Base-by-base conservation (phyloP, 2,113 vertebrate species). In the Platichthys stellatus region DNA sequence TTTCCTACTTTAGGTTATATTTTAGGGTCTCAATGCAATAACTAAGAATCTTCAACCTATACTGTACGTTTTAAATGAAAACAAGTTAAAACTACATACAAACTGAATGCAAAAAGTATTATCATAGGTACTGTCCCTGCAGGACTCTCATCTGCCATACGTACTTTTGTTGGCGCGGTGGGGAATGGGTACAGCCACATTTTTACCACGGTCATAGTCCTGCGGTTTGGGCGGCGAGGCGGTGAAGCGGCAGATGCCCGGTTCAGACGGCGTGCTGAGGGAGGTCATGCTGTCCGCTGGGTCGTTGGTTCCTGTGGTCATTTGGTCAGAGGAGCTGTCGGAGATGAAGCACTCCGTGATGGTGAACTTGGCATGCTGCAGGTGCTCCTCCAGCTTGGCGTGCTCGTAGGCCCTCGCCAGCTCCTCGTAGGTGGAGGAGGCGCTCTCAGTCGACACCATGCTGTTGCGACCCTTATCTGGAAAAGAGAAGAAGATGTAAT, bases 341-440 rank as follows among this genome's bases (percentile, higher is more conserved):
- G 97, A 98, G 92, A 98, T 97, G 95, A 98, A 98, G 90, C 97
- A 98, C 90, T 98, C 97, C 0, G 97, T 98, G 92, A 98, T 98
- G 94, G 98, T 97, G 7, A 98, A 98, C 93, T 98, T 98, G 92
- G 97, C 97, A 0, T 98, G 96, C 70, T 98, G 97, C 82, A 98
- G 94, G 92, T 98, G 97, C 89, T 98, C 97, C 92, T 98, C 97
- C 86, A 98, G 93, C 92, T 98, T 98, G 43, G 97, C 97, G 0
- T 98, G 97, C 85, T 98, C 97, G 0, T 98, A 98, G 74, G 97
- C 97, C 0, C 97, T 93, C 0, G 97, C 97, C 94, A 98, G 94
- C 93, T 98, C 97, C 93, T 98, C 97, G 0, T 98, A 98, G 24
- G 97, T 98, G 40, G 97, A 98, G 0, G 97, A 98, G 54, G 97